A percentile compares a stretch with the other conserved stretches of the same genome.
Conservation (phyloP, 2,797 vertebrate species). For the Chiropotes sagulatus region DNA sequence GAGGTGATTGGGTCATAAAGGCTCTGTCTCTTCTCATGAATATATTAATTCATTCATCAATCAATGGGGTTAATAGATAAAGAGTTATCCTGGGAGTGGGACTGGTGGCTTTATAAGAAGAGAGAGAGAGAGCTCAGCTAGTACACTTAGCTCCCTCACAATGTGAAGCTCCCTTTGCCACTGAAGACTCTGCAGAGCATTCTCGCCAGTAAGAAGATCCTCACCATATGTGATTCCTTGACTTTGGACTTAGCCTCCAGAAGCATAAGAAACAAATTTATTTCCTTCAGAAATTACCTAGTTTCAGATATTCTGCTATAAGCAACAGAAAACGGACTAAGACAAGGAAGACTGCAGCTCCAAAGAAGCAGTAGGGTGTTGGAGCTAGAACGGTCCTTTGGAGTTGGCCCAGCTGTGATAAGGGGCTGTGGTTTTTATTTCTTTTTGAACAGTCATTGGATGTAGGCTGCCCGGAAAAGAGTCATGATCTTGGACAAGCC, state of each 20-base stretch:
- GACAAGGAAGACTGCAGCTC: background rate
- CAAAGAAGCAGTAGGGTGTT: rapidly evolving
- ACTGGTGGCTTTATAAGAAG: background rate
- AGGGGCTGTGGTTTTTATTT: background rate
- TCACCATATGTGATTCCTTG: background rate
- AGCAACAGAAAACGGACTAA: background rate
- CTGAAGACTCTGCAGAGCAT: background rate
- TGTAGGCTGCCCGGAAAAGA: background rate
- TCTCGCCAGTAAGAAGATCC: background rate
- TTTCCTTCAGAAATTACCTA: background rate
- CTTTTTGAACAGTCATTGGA: background rate
- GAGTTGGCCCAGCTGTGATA: background rate
- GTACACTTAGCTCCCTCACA: background rate
- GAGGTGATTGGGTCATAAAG: background rate
- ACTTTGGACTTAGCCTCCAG: background rate
- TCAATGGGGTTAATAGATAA: background rate
- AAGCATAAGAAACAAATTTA: background rate
- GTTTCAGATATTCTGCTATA: background rate
- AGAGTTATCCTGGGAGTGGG: background rate
- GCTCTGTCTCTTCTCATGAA: background rate
- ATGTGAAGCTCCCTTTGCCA: background rate
- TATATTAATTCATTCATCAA: background rate
- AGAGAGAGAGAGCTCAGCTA: background rate
- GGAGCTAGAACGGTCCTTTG: background rate
- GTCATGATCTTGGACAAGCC: background rate